These are phyloP conservation scores for Anagrus nilaparvatae DNA, from an alignment of 1,140 invertebrate species.

Conservation along the genomic window DNA sequence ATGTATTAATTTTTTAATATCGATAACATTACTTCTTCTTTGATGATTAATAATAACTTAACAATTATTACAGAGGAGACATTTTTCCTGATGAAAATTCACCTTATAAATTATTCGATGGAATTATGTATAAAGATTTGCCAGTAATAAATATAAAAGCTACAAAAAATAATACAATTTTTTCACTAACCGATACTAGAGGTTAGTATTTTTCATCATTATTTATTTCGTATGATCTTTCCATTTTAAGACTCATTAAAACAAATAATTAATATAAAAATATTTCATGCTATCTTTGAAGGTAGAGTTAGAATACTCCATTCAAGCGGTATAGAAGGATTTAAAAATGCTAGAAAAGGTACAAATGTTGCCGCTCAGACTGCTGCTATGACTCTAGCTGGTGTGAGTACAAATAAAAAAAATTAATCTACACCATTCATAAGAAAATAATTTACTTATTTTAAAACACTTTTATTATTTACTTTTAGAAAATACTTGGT, in stretches of 20 bases:
- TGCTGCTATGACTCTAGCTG: slow-evolving; percentile 68
- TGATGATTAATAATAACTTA: too few species aligned
- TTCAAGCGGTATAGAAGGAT: slow-evolving; percentile 83
- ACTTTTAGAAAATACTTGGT: slow-evolving; percentile 63
- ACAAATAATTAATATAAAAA: not conserved
- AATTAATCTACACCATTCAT: not conserved
- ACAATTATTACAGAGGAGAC: slow-evolving; percentile 52
- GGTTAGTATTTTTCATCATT: slow-evolving; percentile 37
- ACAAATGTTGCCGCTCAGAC: slow-evolving; percentile 94
- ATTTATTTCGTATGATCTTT: not conserved
- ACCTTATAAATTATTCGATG: slow-evolving; percentile 64
- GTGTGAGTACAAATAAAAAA: slow-evolving; percentile 42
- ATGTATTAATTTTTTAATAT: slow-evolving; percentile 20
- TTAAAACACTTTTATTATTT: slow-evolving; percentile 20
- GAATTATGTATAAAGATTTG: slow-evolving; percentile 64
- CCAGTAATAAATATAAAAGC: slow-evolving; percentile 74
- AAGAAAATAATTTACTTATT: not conserved
- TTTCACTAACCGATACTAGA: slow-evolving; percentile 58
- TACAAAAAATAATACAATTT: slow-evolving; percentile 78
- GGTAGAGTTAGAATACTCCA: slow-evolving; percentile 49
- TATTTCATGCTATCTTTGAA: slow-evolving; percentile 28
- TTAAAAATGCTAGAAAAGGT: slow-evolving; percentile 88
- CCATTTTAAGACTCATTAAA: slow-evolving; percentile 5
- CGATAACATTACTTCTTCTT: too few species aligned
- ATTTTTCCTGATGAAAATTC: slow-evolving; percentile 67